Evolutionary conservation across 2,888 invertebrate species (phyloP).

Genomic region (Lithophane semibrunnea): DNA sequence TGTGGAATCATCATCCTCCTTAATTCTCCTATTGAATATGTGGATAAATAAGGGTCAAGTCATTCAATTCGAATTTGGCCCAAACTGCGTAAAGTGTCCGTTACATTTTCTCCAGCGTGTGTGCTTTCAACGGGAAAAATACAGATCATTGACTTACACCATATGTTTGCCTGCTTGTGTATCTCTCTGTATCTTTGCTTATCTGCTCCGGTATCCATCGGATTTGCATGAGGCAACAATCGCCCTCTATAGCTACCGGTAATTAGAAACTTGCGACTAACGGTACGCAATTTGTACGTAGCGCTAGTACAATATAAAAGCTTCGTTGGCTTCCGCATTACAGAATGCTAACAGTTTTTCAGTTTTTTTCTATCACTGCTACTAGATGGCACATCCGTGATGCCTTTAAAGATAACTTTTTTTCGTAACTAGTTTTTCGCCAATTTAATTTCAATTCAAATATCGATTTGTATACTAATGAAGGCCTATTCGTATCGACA

Average conservation of each 20-base stretch:
- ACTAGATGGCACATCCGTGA: slow-evolving; percentile 34
- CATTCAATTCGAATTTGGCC: slow-evolving; percentile 6
- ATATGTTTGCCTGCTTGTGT: slow-evolving; percentile 67
- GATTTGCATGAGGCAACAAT: slow-evolving; percentile 87
- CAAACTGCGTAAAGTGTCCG: slow-evolving; percentile 20
- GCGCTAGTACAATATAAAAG: slow-evolving; percentile 73
- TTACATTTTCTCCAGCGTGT: slow-evolving; percentile 37
- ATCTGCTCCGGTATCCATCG: slow-evolving; percentile 79
- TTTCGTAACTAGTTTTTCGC: slow-evolving; percentile 18
- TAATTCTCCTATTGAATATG: neutral
- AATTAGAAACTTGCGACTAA: slow-evolving; percentile 88
- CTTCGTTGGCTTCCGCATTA: slow-evolving; percentile 67
- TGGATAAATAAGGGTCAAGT: neutral
- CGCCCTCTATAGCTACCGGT: slow-evolving; percentile 83
- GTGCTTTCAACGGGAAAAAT: slow-evolving; percentile 51
- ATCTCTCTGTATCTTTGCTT: slow-evolving; percentile 68
- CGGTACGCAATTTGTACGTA: slow-evolving; percentile 83
- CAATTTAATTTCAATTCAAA: slow-evolving; percentile 17
- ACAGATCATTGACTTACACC: slow-evolving; percentile 61
- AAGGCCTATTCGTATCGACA: slow-evolving; percentile 19
- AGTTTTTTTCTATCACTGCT: slow-evolving; percentile 31
- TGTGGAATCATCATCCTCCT: neutral
- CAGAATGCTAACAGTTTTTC: slow-evolving; percentile 48
- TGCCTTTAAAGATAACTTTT: slow-evolving; percentile 21
- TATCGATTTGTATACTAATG: slow-evolving; percentile 15